Base-by-base conservation (phyloP, 2,113 vertebrate species). In the Urocitellus parryii region DNA sequence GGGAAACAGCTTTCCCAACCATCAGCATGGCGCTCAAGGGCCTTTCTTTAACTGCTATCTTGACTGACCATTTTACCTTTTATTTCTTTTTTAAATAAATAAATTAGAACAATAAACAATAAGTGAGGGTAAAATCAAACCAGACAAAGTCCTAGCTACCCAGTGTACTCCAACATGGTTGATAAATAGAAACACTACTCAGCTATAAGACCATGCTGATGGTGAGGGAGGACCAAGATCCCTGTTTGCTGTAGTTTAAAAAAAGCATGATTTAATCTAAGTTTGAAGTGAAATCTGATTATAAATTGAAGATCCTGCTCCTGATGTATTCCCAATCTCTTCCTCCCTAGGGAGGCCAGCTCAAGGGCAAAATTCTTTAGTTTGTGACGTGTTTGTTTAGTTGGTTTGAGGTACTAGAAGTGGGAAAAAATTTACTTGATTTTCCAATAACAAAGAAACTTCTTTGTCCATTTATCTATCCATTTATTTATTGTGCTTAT, bases 61-160 rank as follows among this genome's bases (percentile, higher is more conserved):
- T 58, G 18, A 58, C 56, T 58, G 56, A 22, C 56, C 56, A 58
- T 22, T 58, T 58, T 58, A 58, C 18, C 56, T 20, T 58, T 58
- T 58, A 22, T 58, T 58, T 58, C 56, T 58, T 58, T 58, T 58
- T 22, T 42, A 58, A 58, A 20, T 58, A 91, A 85, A 93, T 51
- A 92, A 82, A 32, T 80, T 42, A 79, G 29, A 58, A 58, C 68
- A 85, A 94, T 12, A 83, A 45, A 96, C 20, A 18, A 58, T 58
- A 48, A 68, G 81, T 73, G n/a, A 95, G 16, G 24, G 12, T 68
- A 58, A 39, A 94, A 39, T 76, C 14, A 89, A 25, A n/a, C 6
- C 51, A 80, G 29, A 77, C 63, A 90, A 67, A 74, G 13, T 45
- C 8, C 45, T 77, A 63, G 34, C 32, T 48, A 37, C 8, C 48